phyloP scores from a whole-genome alignment of 2,113 vertebrate species.

The Psittacus erithacus region DNA sequence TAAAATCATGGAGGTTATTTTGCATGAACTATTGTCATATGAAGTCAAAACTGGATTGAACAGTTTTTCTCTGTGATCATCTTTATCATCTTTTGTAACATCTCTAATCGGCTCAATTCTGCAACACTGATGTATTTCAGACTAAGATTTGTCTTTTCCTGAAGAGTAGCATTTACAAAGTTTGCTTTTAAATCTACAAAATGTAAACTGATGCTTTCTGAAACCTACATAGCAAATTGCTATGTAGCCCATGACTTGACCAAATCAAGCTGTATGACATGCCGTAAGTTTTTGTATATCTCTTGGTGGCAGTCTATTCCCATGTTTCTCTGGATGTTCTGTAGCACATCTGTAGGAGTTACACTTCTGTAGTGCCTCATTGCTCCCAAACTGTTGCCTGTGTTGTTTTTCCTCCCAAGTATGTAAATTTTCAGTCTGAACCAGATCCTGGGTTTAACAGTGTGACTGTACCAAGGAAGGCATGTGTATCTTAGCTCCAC shows the following conservation, averaged over 20 bases:
- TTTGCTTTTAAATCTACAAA: not conserved
- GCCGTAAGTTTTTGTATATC: not conserved
- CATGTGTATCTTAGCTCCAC: not conserved
- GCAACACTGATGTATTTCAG: not conserved
- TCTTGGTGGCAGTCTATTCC: not conserved
- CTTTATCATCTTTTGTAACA: not conserved
- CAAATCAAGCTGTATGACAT: not conserved
- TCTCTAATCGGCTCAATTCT: not conserved
- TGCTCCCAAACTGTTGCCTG: not conserved
- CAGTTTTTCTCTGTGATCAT: not conserved
- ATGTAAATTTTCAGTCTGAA: not conserved
- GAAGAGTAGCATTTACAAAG: not conserved
- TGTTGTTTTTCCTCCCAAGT: not conserved
- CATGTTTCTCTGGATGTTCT: not conserved
- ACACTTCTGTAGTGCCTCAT: not conserved
- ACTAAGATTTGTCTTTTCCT: not conserved
- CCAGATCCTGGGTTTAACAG: not conserved
- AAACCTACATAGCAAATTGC: not conserved
- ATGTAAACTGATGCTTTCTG: not conserved
- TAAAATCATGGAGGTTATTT: not conserved
- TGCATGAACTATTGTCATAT: not conserved
- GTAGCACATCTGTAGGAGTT: not conserved
- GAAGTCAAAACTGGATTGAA: not conserved
- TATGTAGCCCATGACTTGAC: not conserved
- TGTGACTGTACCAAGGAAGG: not conserved